Percentiles rank a stretch among this genome's conserved stretches.
Evolutionary conservation across 2,113 vertebrate genomes (phyloP).

Genomic region (Salvelinus fontinalis): DNA sequence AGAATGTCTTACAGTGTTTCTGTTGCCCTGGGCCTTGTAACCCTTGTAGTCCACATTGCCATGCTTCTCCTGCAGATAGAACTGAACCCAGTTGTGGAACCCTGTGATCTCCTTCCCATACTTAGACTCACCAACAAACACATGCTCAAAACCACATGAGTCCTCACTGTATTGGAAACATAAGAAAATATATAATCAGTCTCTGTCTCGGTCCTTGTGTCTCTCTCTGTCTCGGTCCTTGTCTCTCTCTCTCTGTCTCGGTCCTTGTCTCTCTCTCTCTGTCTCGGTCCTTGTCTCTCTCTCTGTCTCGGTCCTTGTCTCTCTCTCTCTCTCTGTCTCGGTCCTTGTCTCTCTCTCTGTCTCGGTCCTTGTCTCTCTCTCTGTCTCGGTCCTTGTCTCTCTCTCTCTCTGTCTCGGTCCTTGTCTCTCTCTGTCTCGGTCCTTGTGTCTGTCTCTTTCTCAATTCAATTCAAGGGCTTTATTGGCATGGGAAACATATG

Average conservation of each 20-base stretch:
- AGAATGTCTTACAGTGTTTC: conserved; percentile 69
- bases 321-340: too few species aligned
- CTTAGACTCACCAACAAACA: conserved; percentile 86
- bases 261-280: too few species aligned
- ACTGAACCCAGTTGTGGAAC: conserved; percentile 88
- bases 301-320: too few species aligned
- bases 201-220: too few species aligned
- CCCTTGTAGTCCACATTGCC: conserved; percentile 82
- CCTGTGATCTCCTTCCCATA: conserved; percentile 75
- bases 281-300: not conserved
- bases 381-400: too few species aligned
- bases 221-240: not conserved
- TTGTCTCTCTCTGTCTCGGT: not conserved
- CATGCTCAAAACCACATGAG: conserved; percentile 87
- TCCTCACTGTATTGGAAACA: conserved; percentile 67
- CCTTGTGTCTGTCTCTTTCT: too few species aligned
- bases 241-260: too few species aligned
- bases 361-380: not conserved
- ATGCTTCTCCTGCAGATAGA: conserved; percentile 85
- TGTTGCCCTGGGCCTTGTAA: conserved; percentile 74
- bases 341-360: too few species aligned
- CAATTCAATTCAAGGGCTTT: too few species aligned
- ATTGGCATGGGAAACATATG: too few species aligned
- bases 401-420: too few species aligned
- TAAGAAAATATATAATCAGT: not conserved